Evolutionary conservation across 2,113 vertebrate genomes (phyloP).

Genomic region (Vimba vimba): DNA sequence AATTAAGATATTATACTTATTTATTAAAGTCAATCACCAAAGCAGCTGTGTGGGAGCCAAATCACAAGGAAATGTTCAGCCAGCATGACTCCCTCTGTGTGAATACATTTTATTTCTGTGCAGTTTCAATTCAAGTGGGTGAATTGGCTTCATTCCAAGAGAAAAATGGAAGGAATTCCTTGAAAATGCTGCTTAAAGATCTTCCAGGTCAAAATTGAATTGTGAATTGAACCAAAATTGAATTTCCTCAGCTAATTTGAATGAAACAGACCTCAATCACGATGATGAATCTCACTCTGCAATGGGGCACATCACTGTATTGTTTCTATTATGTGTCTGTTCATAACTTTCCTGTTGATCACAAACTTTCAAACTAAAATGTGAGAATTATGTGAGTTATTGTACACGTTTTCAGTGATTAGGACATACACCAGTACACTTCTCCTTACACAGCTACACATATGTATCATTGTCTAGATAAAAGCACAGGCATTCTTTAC

Average conservation of each 20-base stretch:
- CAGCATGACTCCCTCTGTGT: conserved; percentile 12
- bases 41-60: conserved; percentile 25
- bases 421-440: background rate
- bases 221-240: conserved; percentile 30
- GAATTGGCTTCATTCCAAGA: conserved; percentile 14
- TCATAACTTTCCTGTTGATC: conserved; percentile 1
- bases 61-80: conserved; percentile 6
- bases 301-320: background rate
- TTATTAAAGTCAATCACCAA: conserved; percentile 36
- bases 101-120: conserved; percentile 24
- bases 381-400: conserved; percentile 10
- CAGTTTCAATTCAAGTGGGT: background rate
- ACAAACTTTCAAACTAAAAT: conserved; percentile 13
- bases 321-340: background rate
- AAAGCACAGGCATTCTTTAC: background rate
- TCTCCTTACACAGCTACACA: background rate
- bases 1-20: conserved; percentile 33
- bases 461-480: background rate
- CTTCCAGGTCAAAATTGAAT: background rate
- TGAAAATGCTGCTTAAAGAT: conserved; percentile 22
- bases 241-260: background rate
- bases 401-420: background rate
- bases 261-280: background rate
- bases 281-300: background rate
- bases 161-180: conserved; percentile 14